phyloP scores from a whole-genome alignment of 2,797 vertebrate genomes.

The Eurystomus glaucurus region DNA sequence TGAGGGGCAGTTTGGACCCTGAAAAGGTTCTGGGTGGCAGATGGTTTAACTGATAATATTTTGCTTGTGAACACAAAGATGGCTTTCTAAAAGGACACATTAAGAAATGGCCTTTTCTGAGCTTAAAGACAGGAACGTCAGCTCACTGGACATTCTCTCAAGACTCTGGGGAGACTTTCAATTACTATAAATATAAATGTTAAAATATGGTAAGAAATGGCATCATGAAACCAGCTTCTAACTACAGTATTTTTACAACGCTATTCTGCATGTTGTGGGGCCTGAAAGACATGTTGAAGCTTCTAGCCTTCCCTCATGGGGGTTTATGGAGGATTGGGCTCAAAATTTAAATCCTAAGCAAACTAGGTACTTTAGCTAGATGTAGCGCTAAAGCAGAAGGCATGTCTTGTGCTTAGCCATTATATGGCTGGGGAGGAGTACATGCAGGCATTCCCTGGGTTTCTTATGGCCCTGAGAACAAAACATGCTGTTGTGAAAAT shows the following conservation, averaged over 20 bases:
- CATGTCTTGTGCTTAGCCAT: background rate
- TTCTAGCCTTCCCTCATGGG: background rate
- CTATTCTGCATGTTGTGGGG: background rate
- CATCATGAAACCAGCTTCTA: background rate
- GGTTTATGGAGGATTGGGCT: background rate
- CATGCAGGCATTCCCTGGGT: background rate
- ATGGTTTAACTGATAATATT: background rate
- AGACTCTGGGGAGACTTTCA: background rate
- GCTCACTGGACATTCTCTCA: background rate
- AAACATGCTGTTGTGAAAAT: background rate
- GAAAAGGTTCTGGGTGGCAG: background rate
- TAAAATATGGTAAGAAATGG: background rate
- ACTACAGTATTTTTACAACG: background rate
- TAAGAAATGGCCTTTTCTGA: background rate
- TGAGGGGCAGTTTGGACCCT: background rate
- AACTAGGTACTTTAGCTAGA: background rate
- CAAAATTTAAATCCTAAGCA: background rate
- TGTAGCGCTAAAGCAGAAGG: background rate
- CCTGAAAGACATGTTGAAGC: background rate
- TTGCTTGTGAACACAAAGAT: background rate
- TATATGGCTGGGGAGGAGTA: background rate
- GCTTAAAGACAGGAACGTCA: accelerated
- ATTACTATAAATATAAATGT: background rate
- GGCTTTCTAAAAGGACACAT: background rate
- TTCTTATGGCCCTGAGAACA: background rate